phyloP scores from a whole-genome alignment of 2,888 invertebrate species.

The Drosophila melanosoma region DNA sequence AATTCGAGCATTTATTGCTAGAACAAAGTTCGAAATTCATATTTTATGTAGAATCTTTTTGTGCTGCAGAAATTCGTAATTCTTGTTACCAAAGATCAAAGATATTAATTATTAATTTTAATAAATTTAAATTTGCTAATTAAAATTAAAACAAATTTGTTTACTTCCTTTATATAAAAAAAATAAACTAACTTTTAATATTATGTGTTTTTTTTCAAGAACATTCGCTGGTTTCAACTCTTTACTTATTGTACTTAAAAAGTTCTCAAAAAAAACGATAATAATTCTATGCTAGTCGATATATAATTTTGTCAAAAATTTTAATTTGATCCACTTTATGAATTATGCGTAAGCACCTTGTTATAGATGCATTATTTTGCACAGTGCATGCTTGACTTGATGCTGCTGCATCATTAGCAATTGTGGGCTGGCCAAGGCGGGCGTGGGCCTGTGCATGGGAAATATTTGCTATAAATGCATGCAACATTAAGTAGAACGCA shows the following conservation, averaged over 20 bases:
- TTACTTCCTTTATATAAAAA: not conserved
- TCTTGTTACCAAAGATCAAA: not conserved
- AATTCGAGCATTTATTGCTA: not conserved
- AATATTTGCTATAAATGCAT: constrained; percentile 80
- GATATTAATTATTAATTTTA: not conserved
- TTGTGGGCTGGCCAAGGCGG: constrained; percentile 67
- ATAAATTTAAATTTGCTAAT: not conserved
- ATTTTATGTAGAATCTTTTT: not conserved
- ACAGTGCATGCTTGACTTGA: not conserved
- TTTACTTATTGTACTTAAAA: not conserved
- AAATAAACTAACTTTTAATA: not conserved
- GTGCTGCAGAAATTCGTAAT: not conserved
- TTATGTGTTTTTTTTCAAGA: not conserved
- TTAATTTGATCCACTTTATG: not conserved
- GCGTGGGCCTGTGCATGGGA: constrained; percentile 64
- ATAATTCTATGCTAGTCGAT: not conserved
- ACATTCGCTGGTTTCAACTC: not conserved
- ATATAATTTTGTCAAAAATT: not conserved
- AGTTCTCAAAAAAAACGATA: not conserved
- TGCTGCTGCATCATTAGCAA: constrained; percentile 69
- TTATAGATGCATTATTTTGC: not conserved
- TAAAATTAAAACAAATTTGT: not conserved
- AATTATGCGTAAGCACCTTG: not conserved
- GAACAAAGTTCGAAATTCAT: not conserved
- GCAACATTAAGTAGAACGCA: constrained; percentile 79